Base-by-base conservation (phyloP, 2,888 invertebrate species). In the Acholoe squamosa region DNA sequence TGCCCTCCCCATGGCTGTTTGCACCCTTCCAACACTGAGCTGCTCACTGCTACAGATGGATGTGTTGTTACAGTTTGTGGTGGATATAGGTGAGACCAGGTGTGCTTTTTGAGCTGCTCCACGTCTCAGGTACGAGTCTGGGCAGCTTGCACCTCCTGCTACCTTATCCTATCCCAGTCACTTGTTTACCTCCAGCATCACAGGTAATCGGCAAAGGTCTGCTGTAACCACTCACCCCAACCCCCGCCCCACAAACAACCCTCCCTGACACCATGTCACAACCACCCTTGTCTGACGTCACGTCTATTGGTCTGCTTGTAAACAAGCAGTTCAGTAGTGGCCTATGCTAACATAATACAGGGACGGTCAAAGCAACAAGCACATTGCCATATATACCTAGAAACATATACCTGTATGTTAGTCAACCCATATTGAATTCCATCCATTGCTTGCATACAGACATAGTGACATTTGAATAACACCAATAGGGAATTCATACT, bases 1-100 rank as follows among this genome's bases (percentile, higher is more conserved):
- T 61, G 61, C 61, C n/a, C 43, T 43, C 43, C 43, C 43, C 43
- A 3, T 43, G 43, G 5, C 43, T 43, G 43, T 43, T 43, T 43
- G 43, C 43, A 43, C 43, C 43, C 43, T 43, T 43, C 10, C 43
- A 43, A 10, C 43, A 43, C 43, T 43, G 43, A 43, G 61, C 61
- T 61, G 61, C 61, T 61, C 61, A 14, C n/a, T 3, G 61, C 22
- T n/a, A 61, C 19, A 61, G 61, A 61, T n/a, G 61, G n/a, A 61
- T 61, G 61, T 61, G 61, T n/a, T 61, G 61, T 61, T 61, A n/a
- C 61, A n/a, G 61, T n/a, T 19, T 7, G 61, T 19, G 61, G 61
- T 14, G 61, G 61, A 0, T 61, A 61, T 61, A n/a, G 61, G 61
- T 61, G n/a, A n/a, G 61, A n/a, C 61, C 61, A 61, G 61, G 61